Evolutionary conservation across 2,797 vertebrate genomes (phyloP).

Genomic region (Mus caroli): DNA sequence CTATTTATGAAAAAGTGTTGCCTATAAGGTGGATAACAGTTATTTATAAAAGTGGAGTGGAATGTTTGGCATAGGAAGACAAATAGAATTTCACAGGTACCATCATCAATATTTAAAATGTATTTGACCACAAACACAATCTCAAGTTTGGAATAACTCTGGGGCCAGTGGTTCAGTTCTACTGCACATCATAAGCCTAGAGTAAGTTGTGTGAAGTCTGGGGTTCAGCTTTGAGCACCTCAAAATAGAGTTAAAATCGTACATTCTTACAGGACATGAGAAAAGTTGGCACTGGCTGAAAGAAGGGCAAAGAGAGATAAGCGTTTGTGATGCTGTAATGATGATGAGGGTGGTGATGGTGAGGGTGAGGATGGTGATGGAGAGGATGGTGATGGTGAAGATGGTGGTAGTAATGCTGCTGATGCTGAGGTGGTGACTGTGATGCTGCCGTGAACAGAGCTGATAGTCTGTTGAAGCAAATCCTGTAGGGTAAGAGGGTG

Average conservation of each 20-base stretch:
- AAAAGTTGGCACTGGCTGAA: not conserved
- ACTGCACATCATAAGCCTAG: not conserved
- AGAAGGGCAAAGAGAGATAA: not conserved
- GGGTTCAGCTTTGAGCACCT: not conserved
- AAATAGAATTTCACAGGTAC: not conserved
- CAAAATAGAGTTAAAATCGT: slow-evolving; percentile 21
- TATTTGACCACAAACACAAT: not conserved
- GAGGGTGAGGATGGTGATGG: not conserved
- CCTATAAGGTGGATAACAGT: not conserved
- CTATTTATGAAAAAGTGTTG: not conserved
- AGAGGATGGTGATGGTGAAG: not conserved
- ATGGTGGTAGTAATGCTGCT: not conserved
- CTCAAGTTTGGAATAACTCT: not conserved
- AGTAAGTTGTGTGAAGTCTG: not conserved
- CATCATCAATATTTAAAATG: not conserved
- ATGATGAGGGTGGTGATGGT: not conserved
- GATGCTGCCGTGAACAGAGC: not conserved
- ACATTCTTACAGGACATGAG: not conserved
- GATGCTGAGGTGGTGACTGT: not conserved
- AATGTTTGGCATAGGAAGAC: slow-evolving; percentile 24
- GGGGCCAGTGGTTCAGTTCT: not conserved
- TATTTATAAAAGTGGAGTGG: not conserved
- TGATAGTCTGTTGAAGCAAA: not conserved
- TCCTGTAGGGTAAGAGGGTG: not conserved
- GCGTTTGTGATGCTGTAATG: not conserved